These are phyloP conservation scores for Pyrocoelia pectoralis DNA, from an alignment of 2,888 invertebrate genomes.

Conservation along the genomic window DNA sequence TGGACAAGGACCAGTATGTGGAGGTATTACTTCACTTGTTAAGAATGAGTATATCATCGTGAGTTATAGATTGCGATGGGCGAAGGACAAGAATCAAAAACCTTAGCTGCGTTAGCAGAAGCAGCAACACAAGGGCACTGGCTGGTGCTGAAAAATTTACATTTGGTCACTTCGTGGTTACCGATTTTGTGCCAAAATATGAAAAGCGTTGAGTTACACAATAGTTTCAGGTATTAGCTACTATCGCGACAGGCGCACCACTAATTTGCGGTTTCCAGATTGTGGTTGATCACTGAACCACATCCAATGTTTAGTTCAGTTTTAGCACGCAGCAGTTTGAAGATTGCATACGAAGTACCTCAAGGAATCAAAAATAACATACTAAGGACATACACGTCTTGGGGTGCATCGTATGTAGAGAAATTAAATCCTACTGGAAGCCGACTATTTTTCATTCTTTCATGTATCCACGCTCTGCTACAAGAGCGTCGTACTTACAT, in stretches of 20 bases:
- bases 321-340: conserved; percentile 79
- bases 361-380: conserved; percentile 87
- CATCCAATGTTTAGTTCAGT: conserved; percentile 78
- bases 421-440: conserved; percentile 51
- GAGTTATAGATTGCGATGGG: conserved; percentile 76
- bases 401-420: conserved; percentile 62
- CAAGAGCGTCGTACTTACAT: conserved; percentile 92
- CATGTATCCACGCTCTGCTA: conserved; percentile 88
- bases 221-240: conserved; percentile 63
- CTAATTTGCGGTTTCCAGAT: conserved; percentile 52
- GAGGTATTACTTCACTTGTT: conserved; percentile 60
- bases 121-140: conserved; percentile 73
- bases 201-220: conserved; percentile 59
- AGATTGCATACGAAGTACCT: conserved; percentile 84
- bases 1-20: conserved; percentile 62
- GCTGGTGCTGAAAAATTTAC: conserved; percentile 84
- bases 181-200: conserved; percentile 73
- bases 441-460: conserved; percentile 75
- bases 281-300: conserved; percentile 90
- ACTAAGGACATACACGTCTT: conserved; percentile 75
- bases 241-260: background rate
- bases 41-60: background rate
- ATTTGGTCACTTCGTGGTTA: conserved; percentile 77
- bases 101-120: conserved; percentile 66
- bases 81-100: conserved; percentile 76